Evolutionary conservation across 1,140 invertebrate species (phyloP).

Genomic region (Magallana angulata): DNA sequence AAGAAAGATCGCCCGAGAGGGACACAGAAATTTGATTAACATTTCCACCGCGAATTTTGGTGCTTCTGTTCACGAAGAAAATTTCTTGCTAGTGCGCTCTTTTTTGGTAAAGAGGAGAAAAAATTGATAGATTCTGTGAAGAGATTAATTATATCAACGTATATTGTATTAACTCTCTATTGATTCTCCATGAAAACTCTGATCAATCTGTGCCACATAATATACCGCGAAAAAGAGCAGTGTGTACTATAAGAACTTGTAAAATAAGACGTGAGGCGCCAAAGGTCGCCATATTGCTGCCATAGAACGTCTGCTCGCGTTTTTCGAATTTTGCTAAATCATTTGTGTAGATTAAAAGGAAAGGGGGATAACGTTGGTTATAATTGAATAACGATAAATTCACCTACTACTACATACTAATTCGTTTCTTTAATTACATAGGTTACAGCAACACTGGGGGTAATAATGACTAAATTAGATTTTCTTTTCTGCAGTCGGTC

Average conservation of each 20-base stretch:
- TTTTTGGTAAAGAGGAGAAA: not conserved
- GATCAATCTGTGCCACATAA: constrained; percentile 19
- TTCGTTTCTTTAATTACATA: too few relatives aligned
- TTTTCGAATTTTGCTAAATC: not conserved
- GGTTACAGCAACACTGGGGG: too few relatives aligned
- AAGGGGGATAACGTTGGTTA: not conserved
- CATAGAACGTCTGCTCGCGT: not conserved
- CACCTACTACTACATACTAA: not conserved
- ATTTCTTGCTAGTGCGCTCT: not conserved
- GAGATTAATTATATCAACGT: constrained; percentile 26
- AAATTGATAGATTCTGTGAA: constrained; percentile 31
- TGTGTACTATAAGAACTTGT: not conserved
- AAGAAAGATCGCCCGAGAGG: not conserved
- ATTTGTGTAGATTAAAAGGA: not conserved
- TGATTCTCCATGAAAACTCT: not conserved
- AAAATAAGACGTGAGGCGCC: not conserved
- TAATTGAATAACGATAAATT: not conserved
- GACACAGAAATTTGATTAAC: constrained; percentile 9
- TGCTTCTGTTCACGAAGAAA: not conserved
- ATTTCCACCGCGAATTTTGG: not conserved
- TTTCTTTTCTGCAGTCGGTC: too few relatives aligned
- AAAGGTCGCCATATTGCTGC: not conserved
- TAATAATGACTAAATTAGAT: too few relatives aligned
- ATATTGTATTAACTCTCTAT: constrained; percentile 23
- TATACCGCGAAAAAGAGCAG: not conserved